A percentile compares a stretch with the other conserved stretches of the same genome.
phyloP scores from a whole-genome alignment of 35 echinoderm and acorn worm genomes.

The Strongylocentrotus purpuratus region DNA sequence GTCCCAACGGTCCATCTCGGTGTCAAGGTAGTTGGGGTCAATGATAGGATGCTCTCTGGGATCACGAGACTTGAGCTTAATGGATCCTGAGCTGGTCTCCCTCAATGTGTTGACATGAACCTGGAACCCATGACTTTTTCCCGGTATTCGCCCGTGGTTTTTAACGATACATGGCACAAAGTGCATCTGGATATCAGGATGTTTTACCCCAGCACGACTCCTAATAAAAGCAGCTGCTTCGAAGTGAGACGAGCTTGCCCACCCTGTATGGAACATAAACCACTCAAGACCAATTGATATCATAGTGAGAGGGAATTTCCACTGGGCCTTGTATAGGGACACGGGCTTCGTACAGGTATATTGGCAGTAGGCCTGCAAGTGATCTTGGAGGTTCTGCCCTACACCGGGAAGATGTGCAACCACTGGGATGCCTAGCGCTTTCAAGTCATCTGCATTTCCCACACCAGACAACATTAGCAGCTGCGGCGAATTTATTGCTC shows the following conservation, averaged over 20 bases:
- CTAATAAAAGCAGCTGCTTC: constrained; percentile 87
- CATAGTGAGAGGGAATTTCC: constrained; percentile 85
- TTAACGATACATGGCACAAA: constrained; percentile 87
- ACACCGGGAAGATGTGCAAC: constrained; percentile 91
- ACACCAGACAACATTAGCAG: constrained; percentile 91
- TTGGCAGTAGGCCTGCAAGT: constrained; percentile 90
- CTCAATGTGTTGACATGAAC: constrained; percentile 83
- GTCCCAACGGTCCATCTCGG: constrained; percentile 83
- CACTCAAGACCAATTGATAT: constrained; percentile 86
- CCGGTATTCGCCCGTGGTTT: constrained; percentile 76
- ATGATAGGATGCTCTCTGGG: constrained; percentile 78
- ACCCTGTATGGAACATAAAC: constrained; percentile 86
- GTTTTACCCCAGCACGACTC: constrained; percentile 74
- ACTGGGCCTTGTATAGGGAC: constrained; percentile 75
- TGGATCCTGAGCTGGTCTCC: constrained; percentile 67
- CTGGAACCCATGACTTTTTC: constrained; percentile 84
- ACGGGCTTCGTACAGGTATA: constrained; percentile 81
- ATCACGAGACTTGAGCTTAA: constrained; percentile 77
- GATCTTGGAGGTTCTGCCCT: constrained; percentile 91
- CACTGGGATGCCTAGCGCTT: constrained; percentile 69
- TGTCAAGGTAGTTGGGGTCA: constrained; percentile 88
- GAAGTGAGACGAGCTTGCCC: constrained; percentile 78
- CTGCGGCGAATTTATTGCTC: constrained; percentile 90
- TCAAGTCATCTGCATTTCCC: constrained; percentile 92
- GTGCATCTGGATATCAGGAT: constrained; percentile 91